phyloP scores from a whole-genome alignment of 2,113 vertebrate species.

The Hirundichthys speculiger region DNA sequence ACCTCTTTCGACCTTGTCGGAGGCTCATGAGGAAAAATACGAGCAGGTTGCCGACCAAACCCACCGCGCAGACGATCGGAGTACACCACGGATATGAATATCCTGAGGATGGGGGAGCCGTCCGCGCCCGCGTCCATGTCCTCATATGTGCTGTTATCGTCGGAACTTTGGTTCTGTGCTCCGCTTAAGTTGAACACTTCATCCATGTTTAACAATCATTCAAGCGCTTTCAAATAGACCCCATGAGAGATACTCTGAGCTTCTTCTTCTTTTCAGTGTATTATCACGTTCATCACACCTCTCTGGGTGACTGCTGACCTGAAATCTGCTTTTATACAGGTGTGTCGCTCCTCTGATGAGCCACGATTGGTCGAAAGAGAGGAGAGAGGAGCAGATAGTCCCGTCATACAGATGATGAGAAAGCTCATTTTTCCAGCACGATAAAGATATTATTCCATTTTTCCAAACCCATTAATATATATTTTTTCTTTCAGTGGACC shows the following conservation, averaged over 20 bases:
- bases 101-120: constrained; percentile 71
- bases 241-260: background rate
- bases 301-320: constrained; percentile 17
- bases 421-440: background rate
- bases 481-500: no score
- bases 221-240: background rate
- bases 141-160: constrained; percentile 63
- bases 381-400: constrained; percentile 1
- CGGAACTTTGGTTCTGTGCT: constrained; percentile 61
- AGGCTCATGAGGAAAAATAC: constrained; percentile 80
- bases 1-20: constrained; percentile 73
- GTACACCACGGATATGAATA: constrained; percentile 79
- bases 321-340: constrained; percentile 64
- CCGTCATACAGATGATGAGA: background rate
- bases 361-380: constrained; percentile 57
- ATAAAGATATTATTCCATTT: no score
- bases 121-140: constrained; percentile 73
- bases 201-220: constrained; percentile 68
- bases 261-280: background rate
- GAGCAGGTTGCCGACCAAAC: constrained; percentile 77
- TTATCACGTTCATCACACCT: constrained; percentile 9
- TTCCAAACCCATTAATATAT: no score
- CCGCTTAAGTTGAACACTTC: constrained; percentile 70
- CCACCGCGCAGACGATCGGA: constrained; percentile 79
- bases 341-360: constrained; percentile 37